phyloP scores from a whole-genome alignment of 2,113 vertebrate species.

The Sapayoa aenigma region DNA sequence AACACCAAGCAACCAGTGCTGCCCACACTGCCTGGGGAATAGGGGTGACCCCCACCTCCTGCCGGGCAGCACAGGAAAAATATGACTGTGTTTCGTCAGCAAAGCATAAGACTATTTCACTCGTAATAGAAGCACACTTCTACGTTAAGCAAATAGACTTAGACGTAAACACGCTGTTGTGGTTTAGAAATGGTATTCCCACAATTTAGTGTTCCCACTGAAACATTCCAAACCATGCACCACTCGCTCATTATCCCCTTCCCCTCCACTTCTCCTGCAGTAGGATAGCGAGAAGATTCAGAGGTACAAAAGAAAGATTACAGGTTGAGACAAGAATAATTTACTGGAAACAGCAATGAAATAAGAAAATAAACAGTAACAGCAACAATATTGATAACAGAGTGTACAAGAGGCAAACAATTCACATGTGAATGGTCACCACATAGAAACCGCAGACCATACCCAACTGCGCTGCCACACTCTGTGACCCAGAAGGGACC shows the following conservation, averaged over 20 bases:
- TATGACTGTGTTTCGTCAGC: not conserved
- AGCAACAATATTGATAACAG: not conserved
- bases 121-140: not conserved
- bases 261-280: not conserved
- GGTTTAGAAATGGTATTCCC: not conserved
- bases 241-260: rapidly evolving
- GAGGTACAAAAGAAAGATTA: not conserved
- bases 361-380: not conserved
- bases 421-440: not conserved
- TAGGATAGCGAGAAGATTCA: not conserved
- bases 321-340: not conserved
- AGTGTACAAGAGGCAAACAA: not conserved
- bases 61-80: too few relatives aligned
- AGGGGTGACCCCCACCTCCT: too few relatives aligned
- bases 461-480: rapidly evolving
- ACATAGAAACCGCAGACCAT: not conserved
- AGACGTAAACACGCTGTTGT: not conserved
- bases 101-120: not conserved
- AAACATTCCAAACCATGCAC: not conserved
- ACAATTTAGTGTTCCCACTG: not conserved
- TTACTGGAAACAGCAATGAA: not conserved
- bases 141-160: not conserved
- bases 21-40: too few relatives aligned
- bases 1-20: too few relatives aligned
- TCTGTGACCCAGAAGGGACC: rapidly evolving